Base-by-base conservation (phyloP, 1,140 invertebrate genomes). In the Drosophila miranda region DNA sequence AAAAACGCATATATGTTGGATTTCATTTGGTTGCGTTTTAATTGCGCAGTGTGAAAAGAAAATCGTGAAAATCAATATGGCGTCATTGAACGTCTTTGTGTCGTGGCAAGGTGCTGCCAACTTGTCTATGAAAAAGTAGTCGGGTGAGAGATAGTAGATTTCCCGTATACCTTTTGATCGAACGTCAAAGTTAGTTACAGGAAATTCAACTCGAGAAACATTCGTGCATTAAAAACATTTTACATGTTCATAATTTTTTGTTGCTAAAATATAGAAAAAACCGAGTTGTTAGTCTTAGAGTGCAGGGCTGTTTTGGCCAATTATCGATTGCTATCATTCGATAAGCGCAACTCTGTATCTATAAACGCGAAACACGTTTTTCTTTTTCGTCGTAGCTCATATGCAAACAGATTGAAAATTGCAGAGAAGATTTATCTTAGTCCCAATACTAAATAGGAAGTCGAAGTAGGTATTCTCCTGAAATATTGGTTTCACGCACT, bases 1-100 rank as follows among this genome's bases (percentile, higher is more conserved):
- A 48, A 30, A 68, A 55, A 68, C 50, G 16, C 41, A 55, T 19
- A 42, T 68, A 55, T 55, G 42, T 68, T 28, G n/a, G 21, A 41
- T 68, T 68, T 55, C 14, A 14, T 54, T 48, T 67, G 43, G 50
- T 45, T 68, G 30, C 49, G 42, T 48, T 68, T 48, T 9, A 67
- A 69, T 43, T 69, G 23, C 63, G 66, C 66, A 68, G 64, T 68
- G 66, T 53, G 48, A 67, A 67, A 68, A 55, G 48, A 67, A 67
- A 67, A 54, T 23, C 68, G 66, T 69, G 66, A 69, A 69, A 69
- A 69, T n/a, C 59, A 68, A 69, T 48, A 69, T 69, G 66, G 66
- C 63, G 66, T 69, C 66, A 28, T 49, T 11, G 43, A 21, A 62
- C 59, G 59, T 26, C 53, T 68, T 49, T 49, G 66, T 69, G 66